Percentiles rank a stretch among this genome's conserved stretches.
phyloP scores from a whole-genome alignment of 2,888 invertebrate species.

The Drosophila colorata region DNA sequence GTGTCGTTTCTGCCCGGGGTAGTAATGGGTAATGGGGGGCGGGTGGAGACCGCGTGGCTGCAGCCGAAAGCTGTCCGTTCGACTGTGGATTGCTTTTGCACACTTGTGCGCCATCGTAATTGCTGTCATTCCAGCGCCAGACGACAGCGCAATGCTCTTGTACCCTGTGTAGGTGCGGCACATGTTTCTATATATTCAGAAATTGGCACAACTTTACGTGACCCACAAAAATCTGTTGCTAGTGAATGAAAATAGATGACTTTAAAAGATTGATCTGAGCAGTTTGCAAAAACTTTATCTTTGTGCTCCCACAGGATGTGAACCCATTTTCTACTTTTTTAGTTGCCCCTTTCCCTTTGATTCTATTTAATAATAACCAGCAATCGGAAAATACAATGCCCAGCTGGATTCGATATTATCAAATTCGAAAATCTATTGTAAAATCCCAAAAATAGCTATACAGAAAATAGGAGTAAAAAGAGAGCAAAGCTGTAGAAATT shows the following conservation, averaged over 20 bases:
- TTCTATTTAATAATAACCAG: no score
- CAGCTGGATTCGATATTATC: no score
- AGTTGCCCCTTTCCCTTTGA: no score
- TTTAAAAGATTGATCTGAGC: neutral
- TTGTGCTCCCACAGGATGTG: no score
- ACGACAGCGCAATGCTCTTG: slow-evolving; percentile 12
- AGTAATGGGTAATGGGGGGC: neutral
- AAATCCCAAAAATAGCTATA: no score
- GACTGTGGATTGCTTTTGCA: slow-evolving; percentile 32
- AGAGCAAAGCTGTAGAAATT: no score
- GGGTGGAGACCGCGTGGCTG: no score
- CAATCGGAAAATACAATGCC: no score
- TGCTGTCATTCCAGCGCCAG: slow-evolving; percentile 62
- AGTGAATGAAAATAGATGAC: neutral
- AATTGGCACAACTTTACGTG: neutral
- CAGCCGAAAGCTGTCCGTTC: slow-evolving; percentile 11
- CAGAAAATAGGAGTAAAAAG: no score
- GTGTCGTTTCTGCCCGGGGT: slow-evolving; percentile 4
- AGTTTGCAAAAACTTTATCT: no score
- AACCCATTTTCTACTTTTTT: no score
- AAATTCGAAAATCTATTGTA: no score
- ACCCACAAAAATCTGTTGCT: neutral
- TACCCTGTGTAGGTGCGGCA: neutral
- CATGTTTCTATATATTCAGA: slow-evolving; percentile 4
- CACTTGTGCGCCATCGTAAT: slow-evolving; percentile 48